Base-by-base conservation (phyloP, 2,888 invertebrate genomes). In the Dicycla oo region DNA sequence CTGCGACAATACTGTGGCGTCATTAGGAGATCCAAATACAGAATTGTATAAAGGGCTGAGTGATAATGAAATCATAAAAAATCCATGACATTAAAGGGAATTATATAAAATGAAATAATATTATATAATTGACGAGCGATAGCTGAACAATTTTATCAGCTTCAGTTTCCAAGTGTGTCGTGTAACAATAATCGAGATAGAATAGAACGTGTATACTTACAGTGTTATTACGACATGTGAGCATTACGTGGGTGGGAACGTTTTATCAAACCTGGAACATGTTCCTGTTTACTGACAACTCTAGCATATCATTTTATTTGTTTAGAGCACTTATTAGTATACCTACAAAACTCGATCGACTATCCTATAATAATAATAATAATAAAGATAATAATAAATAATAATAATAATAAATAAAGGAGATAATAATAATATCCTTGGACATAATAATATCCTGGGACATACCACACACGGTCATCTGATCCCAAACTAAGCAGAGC, bases 181-280 rank as follows among this genome's bases (percentile, higher is more conserved):
- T 38, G 56, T 74, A 57, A 63, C 67, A 78, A 76, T 67, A 74
- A 78, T 84, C 66, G 65, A 74, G 80, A 76, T 82, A 77, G 45
- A 60, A 76, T 69, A 75, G 45, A 65, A 68, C 64, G 64, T 47
- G 45, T 30, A 73, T 65, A 47, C 20, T 26, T 45, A 69, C 53
- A 56, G 47, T 47, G 56, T 62, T 61, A 49, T 56, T 43, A 47
- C 34, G 54, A 65, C 65, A 62, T 63, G 54, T 63, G 30, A 15
- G 53, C 62, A 72, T 65, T 69, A 49, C 67, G 83, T 84, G 65
- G 74, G 73, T 56, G 66, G 64, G 62, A 68, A 70, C 62, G 30
- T 64, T 61, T 62, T 76, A 73, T 83, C 62, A 69, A 57, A 58
- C 51, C 70, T 65, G 56, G 45, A 47, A 62, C 73, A 61, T 49